These are phyloP conservation scores for Chaetura pelagica DNA, from an alignment of 2,113 vertebrate species.

Conservation along the genomic window DNA sequence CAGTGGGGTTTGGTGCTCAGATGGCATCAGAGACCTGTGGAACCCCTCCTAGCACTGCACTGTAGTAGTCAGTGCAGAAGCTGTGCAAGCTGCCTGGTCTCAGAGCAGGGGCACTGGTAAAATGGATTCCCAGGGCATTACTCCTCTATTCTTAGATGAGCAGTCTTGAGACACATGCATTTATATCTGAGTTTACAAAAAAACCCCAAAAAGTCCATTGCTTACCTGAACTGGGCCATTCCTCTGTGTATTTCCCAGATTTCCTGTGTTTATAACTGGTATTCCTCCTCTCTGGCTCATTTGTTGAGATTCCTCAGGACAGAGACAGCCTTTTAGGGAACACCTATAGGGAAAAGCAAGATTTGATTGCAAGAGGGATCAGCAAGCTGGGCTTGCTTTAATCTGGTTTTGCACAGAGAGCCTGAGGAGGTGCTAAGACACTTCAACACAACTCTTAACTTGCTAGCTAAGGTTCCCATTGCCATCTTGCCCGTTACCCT, in stretches of 20 bases:
- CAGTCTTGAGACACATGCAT: background rate
- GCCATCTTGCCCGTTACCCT: background rate
- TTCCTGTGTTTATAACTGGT: fast-evolving
- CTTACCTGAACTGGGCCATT: background rate
- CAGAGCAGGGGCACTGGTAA: background rate
- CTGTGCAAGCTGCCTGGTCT: background rate
- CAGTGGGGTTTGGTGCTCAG: background rate
- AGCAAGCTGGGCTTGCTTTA: background rate
- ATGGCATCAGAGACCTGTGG: background rate
- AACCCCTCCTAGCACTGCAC: no score
- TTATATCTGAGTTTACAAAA: background rate
- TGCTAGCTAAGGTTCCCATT: background rate
- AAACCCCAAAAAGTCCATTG: no score
- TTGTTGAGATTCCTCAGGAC: background rate
- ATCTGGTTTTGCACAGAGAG: background rate
- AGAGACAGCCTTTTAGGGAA: background rate
- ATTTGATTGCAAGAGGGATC: background rate
- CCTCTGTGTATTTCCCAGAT: background rate
- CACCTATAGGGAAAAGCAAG: background rate
- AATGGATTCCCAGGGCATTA: background rate
- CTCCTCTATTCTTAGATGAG: background rate
- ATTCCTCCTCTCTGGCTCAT: background rate
- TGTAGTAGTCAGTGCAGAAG: background rate
- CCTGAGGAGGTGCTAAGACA: background rate
- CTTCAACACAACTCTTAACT: background rate